Evolutionary conservation across 1,140 invertebrate genomes (phyloP), one percentile per base, ranked within the genome.

Genomic region (Drosophila hydei): DNA sequence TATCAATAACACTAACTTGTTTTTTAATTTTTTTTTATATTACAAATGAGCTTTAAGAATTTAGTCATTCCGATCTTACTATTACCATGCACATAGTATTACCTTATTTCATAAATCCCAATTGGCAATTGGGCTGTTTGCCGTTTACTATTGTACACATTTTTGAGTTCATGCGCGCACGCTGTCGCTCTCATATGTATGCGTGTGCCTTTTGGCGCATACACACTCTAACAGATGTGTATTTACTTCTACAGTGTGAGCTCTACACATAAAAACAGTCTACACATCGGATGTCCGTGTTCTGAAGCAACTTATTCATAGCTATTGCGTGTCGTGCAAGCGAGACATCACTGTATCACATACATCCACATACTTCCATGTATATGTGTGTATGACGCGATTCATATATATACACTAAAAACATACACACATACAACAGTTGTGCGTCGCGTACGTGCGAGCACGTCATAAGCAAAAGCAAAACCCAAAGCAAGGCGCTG

Each of bases 391-490:
- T 55, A 72, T 62, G 58, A 68, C 58, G 70, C 40, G 55, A 14
- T 71, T 54, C n/a, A 59, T 42, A 54, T 16, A 63, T 56, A 60
- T 14, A 45, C 55, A 64, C 38, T 4, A 23, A 23, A 61, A 25
- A 60, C 12, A 73, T 52, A 76, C 38, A 48, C 38, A 56, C 33
- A 64, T 12, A 73, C 63, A 76, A 76, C 70, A 70, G 74, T 68
- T 72, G 61, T 55, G 65, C 59, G 50, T 65, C 40, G 64, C 47
- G 77, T 79, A 81, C 79, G 79, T 81, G 79, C 74, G 48, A 68
- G 79, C 79, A 81, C 79, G 79, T 81, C 79, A 80, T 80, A 77
- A 63, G 73, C 75, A 74, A 73, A 79, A 73, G 59, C 59, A 69
- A 68, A 65, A 62, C 59, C 50, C 56, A 43, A 51, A 55, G 60